Percentiles rank a stretch among this genome's conserved stretches.
phyloP scores from a whole-genome alignment of 2,113 vertebrate species.

The Melanocharis versteri region DNA sequence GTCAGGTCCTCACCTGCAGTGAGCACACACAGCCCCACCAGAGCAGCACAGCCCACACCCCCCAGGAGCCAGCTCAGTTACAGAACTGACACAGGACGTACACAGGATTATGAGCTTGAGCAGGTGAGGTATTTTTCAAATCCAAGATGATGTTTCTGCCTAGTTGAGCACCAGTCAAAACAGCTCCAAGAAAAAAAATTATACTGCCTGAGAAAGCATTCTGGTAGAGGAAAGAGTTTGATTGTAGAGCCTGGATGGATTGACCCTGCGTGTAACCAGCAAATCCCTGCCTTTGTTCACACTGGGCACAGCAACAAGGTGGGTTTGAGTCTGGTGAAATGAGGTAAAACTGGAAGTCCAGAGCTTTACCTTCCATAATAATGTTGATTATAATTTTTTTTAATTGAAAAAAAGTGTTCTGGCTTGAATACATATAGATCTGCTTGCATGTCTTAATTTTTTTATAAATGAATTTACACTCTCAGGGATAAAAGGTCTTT shows the following conservation, averaged over 20 bases:
- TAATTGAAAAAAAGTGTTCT: neutral
- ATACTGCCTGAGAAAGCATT: neutral
- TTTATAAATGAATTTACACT: neutral
- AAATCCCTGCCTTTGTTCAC: neutral
- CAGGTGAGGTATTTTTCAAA: neutral
- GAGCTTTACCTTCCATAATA: neutral
- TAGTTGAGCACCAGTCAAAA: neutral
- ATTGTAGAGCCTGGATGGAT: neutral
- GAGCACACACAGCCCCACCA: accelerated
- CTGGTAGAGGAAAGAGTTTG: neutral
- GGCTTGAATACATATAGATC: neutral
- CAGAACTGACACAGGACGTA: neutral
- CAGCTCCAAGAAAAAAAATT: neutral
- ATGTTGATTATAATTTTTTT: neutral
- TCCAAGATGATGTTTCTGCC: neutral
- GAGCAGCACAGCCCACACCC: neutral
- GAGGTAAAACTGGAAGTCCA: neutral
- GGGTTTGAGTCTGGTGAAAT: neutral
- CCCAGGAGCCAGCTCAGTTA: neutral
- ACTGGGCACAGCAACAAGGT: neutral
- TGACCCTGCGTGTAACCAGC: neutral
- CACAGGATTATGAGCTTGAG: neutral
- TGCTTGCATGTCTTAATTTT: neutral
- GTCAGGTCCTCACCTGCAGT: neutral
- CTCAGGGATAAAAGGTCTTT: neutral